Conservation (phyloP, 1,140 invertebrate species). For the Drosophila ficusphila region DNA sequence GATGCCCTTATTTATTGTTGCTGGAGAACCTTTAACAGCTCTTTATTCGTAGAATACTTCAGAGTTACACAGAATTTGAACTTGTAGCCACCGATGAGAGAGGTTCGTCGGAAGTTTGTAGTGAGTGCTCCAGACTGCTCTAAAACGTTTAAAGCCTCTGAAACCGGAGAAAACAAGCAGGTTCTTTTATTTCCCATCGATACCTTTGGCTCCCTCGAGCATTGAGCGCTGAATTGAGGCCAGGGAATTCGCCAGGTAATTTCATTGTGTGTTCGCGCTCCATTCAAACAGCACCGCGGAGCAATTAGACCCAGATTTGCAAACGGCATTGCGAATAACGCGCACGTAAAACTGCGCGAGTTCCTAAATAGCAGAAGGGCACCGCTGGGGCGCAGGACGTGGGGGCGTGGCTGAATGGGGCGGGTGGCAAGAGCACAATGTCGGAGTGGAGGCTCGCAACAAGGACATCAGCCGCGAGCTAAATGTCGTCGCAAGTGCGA, state of each 20-base stretch:
- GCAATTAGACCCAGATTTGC: constrained; percentile 29
- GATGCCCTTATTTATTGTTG: neutral
- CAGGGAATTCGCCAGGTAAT: constrained; percentile 22
- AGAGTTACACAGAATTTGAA: no score
- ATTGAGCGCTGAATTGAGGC: neutral
- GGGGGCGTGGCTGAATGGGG: neutral
- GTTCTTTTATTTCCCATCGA: neutral
- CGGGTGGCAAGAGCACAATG: neutral
- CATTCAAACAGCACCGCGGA: constrained; percentile 10
- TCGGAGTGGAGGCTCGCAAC: constrained; percentile 16
- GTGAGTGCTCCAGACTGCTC: no score
- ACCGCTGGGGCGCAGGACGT: neutral
- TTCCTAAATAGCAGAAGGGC: constrained; percentile 40
- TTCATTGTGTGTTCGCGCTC: constrained; percentile 9
- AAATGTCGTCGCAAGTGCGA: constrained; percentile 38
- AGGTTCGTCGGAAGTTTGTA: no score
- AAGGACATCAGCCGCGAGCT: constrained; percentile 37
- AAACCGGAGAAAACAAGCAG: no score
- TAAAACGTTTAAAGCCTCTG: no score
- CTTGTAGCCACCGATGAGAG: no score
- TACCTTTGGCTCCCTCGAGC: neutral
- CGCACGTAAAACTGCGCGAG: constrained; percentile 19
- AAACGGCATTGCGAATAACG: constrained; percentile 27
- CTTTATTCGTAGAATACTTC: neutral
- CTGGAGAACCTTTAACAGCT: neutral